phyloP scores from a whole-genome alignment of 92 coral and sea anemone species.

The Isaurus tuberculatus region DNA sequence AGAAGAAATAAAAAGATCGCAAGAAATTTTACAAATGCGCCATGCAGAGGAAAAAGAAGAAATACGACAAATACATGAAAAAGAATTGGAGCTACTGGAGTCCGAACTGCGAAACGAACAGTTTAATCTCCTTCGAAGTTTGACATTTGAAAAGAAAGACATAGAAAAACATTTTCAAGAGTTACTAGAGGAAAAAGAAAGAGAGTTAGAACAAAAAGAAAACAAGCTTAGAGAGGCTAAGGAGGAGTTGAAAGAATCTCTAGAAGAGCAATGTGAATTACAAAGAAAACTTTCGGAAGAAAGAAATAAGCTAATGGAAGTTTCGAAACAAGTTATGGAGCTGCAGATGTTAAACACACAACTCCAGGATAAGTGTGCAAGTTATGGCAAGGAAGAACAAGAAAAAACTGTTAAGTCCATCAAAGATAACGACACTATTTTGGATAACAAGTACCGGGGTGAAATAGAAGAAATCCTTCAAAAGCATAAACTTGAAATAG shows the following conservation, averaged over 20 bases:
- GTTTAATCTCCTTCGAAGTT: slow-evolving; percentile 77
- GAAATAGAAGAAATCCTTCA: slow-evolving; percentile 42
- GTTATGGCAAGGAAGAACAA: slow-evolving; percentile 23
- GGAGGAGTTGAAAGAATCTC: not conserved
- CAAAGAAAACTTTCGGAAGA: slow-evolving; percentile 33
- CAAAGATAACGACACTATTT: slow-evolving; percentile 34
- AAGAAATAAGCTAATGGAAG: slow-evolving; percentile 50
- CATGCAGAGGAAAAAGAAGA: slow-evolving; percentile 70
- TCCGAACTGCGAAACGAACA: slow-evolving; percentile 82
- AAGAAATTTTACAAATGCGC: slow-evolving; percentile 56
- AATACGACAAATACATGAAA: slow-evolving; percentile 1
- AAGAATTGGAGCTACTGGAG: slow-evolving; percentile 73
- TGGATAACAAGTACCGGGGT: slow-evolving; percentile 43
- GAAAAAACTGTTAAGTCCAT: slow-evolving; percentile 2
- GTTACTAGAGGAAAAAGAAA: slow-evolving; percentile 65
- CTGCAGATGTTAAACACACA: slow-evolving; percentile 62
- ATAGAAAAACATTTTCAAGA: slow-evolving; percentile 70
- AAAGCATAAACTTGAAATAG: slow-evolving; percentile 70
- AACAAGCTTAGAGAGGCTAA: not conserved
- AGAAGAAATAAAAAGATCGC: slow-evolving; percentile 60
- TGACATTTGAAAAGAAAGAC: slow-evolving; percentile 88
- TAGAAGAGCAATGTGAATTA: not conserved
- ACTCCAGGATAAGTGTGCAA: slow-evolving; percentile 60
- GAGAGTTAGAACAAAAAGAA: slow-evolving; percentile 56
- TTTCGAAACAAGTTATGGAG: slow-evolving; percentile 60